Percentiles rank a stretch among this genome's conserved stretches.
Evolutionary conservation across 1,140 invertebrate species (phyloP).

Genomic region (Hylyphantes graminicola): DNA sequence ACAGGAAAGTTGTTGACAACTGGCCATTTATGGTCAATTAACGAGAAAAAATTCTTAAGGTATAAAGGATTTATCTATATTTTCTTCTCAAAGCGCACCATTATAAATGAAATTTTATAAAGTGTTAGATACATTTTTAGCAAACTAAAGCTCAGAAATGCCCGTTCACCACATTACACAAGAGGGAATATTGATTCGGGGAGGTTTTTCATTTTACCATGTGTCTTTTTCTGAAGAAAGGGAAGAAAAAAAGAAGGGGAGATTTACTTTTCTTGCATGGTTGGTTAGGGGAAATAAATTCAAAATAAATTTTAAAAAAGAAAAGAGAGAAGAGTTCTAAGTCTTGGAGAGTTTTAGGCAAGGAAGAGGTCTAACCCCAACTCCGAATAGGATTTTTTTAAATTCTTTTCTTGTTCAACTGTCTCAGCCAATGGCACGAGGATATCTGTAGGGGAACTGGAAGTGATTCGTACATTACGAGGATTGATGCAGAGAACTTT

Average conservation of each 20-base stretch:
- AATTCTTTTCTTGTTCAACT: conserved; percentile 16
- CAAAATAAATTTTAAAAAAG: neutral
- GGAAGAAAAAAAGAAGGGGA: neutral
- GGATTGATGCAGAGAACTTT: conserved; percentile 3
- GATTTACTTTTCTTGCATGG: conserved; percentile 24
- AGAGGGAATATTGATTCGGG: no score
- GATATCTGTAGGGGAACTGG: conserved; percentile 15
- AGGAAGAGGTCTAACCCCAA: conserved; percentile 49
- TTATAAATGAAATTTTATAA: no score
- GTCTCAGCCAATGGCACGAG: conserved; percentile 39
- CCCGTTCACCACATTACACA: no score
- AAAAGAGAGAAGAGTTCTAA: neutral
- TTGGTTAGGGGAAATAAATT: conserved; percentile 13
- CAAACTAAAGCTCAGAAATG: no score
- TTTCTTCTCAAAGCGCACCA: no score
- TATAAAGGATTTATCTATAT: no score
- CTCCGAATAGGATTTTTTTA: conserved; percentile 20
- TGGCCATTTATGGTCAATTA: no score
- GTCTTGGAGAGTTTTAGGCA: conserved; percentile 6
- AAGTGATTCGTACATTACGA: conserved; percentile 43
- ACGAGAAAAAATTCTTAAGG: no score
- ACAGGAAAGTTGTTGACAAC: no score
- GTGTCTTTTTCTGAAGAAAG: neutral
- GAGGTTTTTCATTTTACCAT: neutral
- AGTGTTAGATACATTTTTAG: no score